A percentile compares a stretch with the other conserved stretches of the same genome.
phyloP scores from a whole-genome alignment of 2,113 vertebrate genomes.

The Mola mola region DNA sequence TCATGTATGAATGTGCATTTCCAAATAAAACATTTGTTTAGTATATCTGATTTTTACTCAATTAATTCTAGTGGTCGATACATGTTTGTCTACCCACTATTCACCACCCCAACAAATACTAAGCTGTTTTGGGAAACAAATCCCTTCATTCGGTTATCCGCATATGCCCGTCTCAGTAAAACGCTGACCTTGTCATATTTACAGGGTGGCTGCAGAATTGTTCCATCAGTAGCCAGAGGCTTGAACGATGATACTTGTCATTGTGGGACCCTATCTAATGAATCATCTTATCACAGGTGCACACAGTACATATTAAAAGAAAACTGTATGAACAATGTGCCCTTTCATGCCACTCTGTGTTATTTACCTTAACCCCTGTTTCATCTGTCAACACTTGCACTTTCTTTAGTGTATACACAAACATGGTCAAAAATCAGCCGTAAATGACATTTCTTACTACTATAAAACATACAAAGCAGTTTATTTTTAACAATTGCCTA shows the following conservation, averaged over 20 bases:
- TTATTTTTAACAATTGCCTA: conserved; percentile 12
- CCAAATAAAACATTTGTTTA: conserved; percentile 37
- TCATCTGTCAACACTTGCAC: conserved; percentile 85
- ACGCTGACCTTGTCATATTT: conserved; percentile 99
- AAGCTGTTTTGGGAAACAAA: conserved; percentile 75
- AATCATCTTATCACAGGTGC: conserved; percentile 99
- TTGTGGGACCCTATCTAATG: conserved; percentile 93
- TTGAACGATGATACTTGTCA: conserved; percentile 99
- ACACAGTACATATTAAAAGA: conserved; percentile 95
- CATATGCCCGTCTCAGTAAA: conserved; percentile 79
- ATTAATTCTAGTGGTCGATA: conserved; percentile 42
- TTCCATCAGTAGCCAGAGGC: conserved; percentile 95
- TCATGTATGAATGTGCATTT: conserved; percentile 29
- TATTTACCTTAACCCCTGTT: conserved; percentile 92
- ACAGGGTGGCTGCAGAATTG: conserved; percentile 93
- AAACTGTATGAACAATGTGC: conserved; percentile 90
- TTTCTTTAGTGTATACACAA: conserved; percentile 30
- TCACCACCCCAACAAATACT: conserved; percentile 53
- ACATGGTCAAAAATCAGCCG: not conserved
- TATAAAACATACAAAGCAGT: conserved; percentile 1
- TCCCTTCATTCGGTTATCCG: conserved; percentile 64
- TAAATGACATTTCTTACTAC: not conserved
- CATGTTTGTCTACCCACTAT: conserved; percentile 46
- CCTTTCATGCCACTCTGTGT: conserved; percentile 89
- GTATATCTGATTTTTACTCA: conserved; percentile 54